These are phyloP conservation scores for Sterrhoptilus dennistouni DNA, from an alignment of 2,113 vertebrate species.

Conservation along the genomic window DNA sequence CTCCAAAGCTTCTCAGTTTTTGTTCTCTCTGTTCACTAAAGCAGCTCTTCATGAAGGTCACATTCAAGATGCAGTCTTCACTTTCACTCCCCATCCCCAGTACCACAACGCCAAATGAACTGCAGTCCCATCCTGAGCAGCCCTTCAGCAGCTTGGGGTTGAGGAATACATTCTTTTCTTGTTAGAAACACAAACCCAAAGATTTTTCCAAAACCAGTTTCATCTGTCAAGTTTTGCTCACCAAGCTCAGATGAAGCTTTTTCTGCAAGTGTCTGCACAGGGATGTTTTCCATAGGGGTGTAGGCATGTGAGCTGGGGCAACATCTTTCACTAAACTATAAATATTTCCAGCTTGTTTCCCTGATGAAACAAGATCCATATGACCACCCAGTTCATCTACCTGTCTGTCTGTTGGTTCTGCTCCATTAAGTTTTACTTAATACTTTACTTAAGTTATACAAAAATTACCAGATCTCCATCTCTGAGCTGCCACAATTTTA, in stretches of 20 bases:
- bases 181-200: neutral
- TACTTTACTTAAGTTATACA: neutral
- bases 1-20: neutral
- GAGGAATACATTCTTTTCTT: neutral
- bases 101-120: neutral
- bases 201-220: neutral
- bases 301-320: neutral
- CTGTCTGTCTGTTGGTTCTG: neutral
- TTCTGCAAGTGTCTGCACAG: neutral
- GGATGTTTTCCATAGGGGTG: neutral
- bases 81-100: neutral
- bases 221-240: neutral
- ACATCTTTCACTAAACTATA: neutral
- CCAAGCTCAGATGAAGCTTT: neutral
- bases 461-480: neutral
- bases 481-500: neutral
- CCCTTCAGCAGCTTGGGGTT: neutral
- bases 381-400: neutral
- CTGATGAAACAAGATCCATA: neutral
- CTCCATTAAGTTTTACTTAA: neutral
- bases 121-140: neutral
- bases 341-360: neutral
- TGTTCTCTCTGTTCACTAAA: neutral
- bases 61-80: neutral
- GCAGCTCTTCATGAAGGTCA: neutral